Conservation (phyloP, 2,888 invertebrate species). For the Myathropa florea region DNA sequence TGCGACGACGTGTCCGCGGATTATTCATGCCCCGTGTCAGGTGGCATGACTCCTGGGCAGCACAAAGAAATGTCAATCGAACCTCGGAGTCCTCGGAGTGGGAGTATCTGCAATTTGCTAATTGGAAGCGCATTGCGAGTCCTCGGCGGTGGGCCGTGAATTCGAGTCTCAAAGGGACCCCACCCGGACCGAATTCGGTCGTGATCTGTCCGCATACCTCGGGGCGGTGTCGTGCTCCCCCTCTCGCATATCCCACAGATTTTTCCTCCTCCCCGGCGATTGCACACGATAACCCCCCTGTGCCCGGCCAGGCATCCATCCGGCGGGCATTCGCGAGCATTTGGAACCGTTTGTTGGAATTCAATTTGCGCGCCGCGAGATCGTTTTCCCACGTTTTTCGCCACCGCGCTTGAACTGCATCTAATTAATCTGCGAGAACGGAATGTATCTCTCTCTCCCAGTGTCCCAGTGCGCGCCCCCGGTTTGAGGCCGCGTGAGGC, state of each 20-base stretch:
- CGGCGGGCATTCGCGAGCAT: not conserved
- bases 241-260: not conserved
- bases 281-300: too few relatives aligned
- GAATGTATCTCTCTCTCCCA: constrained; percentile 29
- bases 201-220: constrained; percentile 41
- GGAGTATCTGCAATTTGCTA: constrained; percentile 24
- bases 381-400: constrained; percentile 70
- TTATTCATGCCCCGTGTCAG: constrained; percentile 68
- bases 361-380: constrained; percentile 54
- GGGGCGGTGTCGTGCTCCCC: constrained; percentile 20
- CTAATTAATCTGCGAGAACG: constrained; percentile 66
- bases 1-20: constrained; percentile 16
- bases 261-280: not conserved
- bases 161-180: constrained; percentile 24
- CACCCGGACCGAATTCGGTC: constrained; percentile 40
- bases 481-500: not conserved
- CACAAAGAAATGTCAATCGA: constrained; percentile 37
- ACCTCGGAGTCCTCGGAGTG: constrained; percentile 2
- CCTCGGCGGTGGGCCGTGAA: constrained; percentile 58
- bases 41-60: constrained; percentile 55
- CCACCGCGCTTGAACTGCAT: constrained; percentile 62
- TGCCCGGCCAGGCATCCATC: too few relatives aligned
- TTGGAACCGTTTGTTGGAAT: constrained; percentile 54
- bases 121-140: constrained; percentile 55
- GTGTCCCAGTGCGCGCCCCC: not conserved